Base-by-base conservation (phyloP, 2,113 vertebrate species). In the Rhynchopsitta pachyrhyncha region DNA sequence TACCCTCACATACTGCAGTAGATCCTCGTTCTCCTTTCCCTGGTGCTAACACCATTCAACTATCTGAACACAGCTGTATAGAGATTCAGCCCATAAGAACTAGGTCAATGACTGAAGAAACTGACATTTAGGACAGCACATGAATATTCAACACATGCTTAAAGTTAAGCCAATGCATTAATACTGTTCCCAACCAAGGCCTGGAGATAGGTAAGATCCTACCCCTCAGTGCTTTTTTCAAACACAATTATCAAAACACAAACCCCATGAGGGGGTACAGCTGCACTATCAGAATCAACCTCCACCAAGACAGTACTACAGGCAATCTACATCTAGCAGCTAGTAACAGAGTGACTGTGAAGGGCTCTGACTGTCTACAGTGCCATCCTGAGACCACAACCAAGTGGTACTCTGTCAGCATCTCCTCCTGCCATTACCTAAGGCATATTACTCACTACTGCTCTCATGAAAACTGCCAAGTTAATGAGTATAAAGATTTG, bases 31-130 rank as follows among this genome's bases (percentile, higher is more conserved):
- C 35, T 79, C 31, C 44, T 53, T n/a, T 64, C 60, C 27, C 31
- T 47, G 25, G 57, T 41, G 28, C 52, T 60, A 35, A 80, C 33
- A 60, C 11, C 55, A 57, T 23, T 74, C 47, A 52, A 6, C 35
- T 35, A 8, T 15, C 35, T 27, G 6, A 35, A 71, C 8, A 37
- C 59, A 90, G 41, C 1, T 70, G n/a, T 18, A 77, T 2, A 47
- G 33, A 79, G 60, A 71, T 52, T 78, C 53, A 33, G 59, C 4
- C 37, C 3, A 0, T 4, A 76, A 82, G 49, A 94, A 80, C 25
- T 68, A 91, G 59, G 86, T 71, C 90, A 93, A 33, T 11, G 52
- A 88, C 3, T 75, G 37, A 84, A 75, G 66, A 92, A 93, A 82
- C 50, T 9, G 11, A 25, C 42, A 22, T 71, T 92, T 74, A 78